Evolutionary conservation across 2,113 vertebrate genomes (phyloP), one percentile per base, ranked within the genome.

Genomic region (Catharus bicknelli): DNA sequence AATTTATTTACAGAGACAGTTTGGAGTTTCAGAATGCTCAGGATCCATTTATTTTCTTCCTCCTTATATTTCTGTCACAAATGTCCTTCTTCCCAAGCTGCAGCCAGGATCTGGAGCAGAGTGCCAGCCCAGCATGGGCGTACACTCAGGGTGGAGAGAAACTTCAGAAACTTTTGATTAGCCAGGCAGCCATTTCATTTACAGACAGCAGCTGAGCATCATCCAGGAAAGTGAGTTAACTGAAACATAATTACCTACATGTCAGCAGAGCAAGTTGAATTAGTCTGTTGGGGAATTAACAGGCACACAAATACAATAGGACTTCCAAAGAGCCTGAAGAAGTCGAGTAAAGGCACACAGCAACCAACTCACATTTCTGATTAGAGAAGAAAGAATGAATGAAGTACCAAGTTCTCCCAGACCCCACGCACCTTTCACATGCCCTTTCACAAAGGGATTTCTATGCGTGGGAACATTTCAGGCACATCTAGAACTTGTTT

Each of bases 221-320:
- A 79, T 80, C 78, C 84, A 80, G 87, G 87, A 96, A 94, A 92
- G 93, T 8, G 23, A 95, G 90, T 93, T 91, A 94, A 73, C 75
- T 76, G 70, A 83, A 83, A 87, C 22, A 55, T 90, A 94, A 94
- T 94, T 94, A 95, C 91, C 55, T 94, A 13, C 75, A 36, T 96
- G 87, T 91, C 95, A 92, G 89, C 93, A 88, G 82, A 85, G 57
- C 67, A 77, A 83, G 84, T 4, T 88, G 82, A 85, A 94, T 94
- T 70, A 80, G 53, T 38, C 75, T 95, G 72, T 6, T 47, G 78
- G 74, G 87, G 82, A 91, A 95, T 95, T 82, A 91, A 55, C 38
- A 70, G 74, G 47, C 78, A 45, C 47, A 57, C 14, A 59, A 67
- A 74, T 40, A 85, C 78, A 90, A 88, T 1, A 59, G 70, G 30